These are phyloP conservation scores for Cyprinella venusta DNA, from an alignment of 2,797 vertebrate species.

Conservation along the genomic window DNA sequence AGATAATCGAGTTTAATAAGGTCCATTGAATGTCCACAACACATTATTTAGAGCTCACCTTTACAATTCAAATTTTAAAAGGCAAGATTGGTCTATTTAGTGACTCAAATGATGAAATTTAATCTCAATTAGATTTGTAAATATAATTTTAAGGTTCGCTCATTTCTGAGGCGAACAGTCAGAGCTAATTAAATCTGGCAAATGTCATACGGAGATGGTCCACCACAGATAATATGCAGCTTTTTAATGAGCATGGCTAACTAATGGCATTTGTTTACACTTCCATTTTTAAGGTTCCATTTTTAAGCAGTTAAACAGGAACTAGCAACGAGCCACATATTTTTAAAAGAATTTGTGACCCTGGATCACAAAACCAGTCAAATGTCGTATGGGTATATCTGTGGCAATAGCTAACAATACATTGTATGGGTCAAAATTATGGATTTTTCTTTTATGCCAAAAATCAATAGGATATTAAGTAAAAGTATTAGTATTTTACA, in stretches of 20 bases:
- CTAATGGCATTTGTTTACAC: not conserved
- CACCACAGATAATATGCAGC: not conserved
- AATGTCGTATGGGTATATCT: no score
- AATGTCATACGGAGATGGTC: not conserved
- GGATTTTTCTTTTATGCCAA: no score
- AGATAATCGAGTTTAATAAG: slow-evolving; percentile 11
- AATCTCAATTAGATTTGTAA: slow-evolving; percentile 7
- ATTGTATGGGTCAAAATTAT: no score
- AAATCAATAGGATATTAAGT: not conserved
- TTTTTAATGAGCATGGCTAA: not conserved
- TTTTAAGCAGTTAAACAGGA: not conserved
- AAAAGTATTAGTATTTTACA: not conserved
- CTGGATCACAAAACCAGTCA: no score
- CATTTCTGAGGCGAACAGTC: not conserved
- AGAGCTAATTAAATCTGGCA: not conserved
- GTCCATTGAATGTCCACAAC: slow-evolving; percentile 8
- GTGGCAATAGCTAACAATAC: no score
- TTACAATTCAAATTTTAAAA: slow-evolving; percentile 6
- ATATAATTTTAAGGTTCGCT: not conserved
- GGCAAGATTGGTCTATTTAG: not conserved
- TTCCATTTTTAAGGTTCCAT: no score
- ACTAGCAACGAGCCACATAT: no score
- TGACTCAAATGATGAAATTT: slow-evolving; percentile 16
- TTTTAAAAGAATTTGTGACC: no score
- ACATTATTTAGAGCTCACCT: not conserved